phyloP scores from a whole-genome alignment of 2,888 invertebrate genomes.

The Drosophila longiperda region DNA sequence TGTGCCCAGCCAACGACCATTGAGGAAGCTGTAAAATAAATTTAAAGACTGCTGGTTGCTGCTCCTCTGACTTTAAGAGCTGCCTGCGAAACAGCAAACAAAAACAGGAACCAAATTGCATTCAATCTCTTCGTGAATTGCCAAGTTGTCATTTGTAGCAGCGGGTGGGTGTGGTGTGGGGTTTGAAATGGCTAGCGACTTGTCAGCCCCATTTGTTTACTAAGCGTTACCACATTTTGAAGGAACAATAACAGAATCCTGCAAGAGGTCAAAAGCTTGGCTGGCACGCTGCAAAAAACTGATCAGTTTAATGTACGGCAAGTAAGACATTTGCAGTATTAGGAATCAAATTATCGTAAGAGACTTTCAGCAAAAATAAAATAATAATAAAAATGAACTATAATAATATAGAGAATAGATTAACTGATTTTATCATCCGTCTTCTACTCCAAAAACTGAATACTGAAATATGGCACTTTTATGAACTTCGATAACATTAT shows the following conservation, averaged over 20 bases:
- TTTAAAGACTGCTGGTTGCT: conserved; percentile 49
- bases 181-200: background rate
- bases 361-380: background rate
- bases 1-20: conserved; percentile 38
- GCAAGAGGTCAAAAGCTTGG: conserved; percentile 20
- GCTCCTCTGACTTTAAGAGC: conserved; percentile 31
- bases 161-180: background rate
- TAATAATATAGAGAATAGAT: background rate
- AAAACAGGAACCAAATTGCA: conserved; percentile 38
- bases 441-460: background rate
- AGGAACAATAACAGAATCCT: conserved; percentile 32
- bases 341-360: background rate
- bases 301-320: background rate
- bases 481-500: background rate
- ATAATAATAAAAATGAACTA: no score
- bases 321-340: background rate
- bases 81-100: conserved; percentile 21
- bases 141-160: conserved; percentile 39
- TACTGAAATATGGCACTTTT: background rate
- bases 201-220: conserved; percentile 1
- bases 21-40: conserved; percentile 76
- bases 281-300: background rate
- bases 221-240: conserved; percentile 29
- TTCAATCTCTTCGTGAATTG: conserved; percentile 47
- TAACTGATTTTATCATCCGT: no score